Base-by-base conservation (phyloP, 2,113 vertebrate genomes). In the Nannobrachium achirus region DNA sequence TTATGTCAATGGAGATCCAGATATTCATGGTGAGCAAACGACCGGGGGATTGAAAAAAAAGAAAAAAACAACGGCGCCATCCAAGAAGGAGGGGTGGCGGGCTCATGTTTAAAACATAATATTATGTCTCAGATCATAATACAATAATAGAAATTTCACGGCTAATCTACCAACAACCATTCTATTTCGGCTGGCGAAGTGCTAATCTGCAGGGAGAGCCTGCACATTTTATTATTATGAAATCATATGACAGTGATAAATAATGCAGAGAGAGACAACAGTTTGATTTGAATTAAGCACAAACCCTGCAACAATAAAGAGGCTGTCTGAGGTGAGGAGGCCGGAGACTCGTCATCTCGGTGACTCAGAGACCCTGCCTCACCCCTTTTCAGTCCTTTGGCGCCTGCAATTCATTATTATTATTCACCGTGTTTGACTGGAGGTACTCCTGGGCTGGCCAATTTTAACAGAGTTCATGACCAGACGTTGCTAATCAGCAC, bases 401-500 rank as follows among this genome's bases (percentile, higher is more conserved):
- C 52, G 66, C 38, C 66, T 8, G 5, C 80, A 76, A 88, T 88
- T 78, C 77, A 85, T 82, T 81, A 82, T 71, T 59, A 88, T 91
- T 84, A 89, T 88, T 90, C 78, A 91, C 72, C 40, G 53, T 19
- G 52, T 60, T 82, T 73, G 78, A 84, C 75, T 66, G 38, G 73
- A 86, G 81, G 81, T 77, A 69, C 81, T 77, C 56, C 8, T 56
- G 64, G 9, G 50, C 64, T 50, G 72, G 60, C 62, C 68, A 53
- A 61, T 82, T 78, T 84, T 65, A 33, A 19, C 58, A 49, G 62
- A 83, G 75, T 89, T 88, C 74, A 79, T 73, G 75, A 75, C 75
- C 76, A 79, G 69, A 75, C 33, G 33, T 74, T 75, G 69, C 84
- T 79, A 83, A 85, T 85, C 80, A 67, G 65, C 65, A 82, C 65